These are phyloP conservation scores for Torymus tubicola DNA, from an alignment of 2,888 invertebrate genomes.

Conservation along the genomic window DNA sequence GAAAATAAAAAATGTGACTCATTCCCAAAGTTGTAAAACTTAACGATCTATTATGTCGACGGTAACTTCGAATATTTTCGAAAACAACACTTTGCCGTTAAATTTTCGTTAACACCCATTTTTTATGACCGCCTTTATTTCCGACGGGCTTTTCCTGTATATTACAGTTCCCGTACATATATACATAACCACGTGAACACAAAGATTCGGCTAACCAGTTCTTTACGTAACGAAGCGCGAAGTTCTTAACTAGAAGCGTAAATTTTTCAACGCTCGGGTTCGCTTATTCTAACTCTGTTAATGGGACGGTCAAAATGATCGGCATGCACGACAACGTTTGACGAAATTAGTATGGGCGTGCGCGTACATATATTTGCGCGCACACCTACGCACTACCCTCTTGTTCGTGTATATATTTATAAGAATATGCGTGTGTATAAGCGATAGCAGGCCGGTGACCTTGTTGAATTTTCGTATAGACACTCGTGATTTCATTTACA, in stretches of 20 bases:
- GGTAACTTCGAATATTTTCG: no score
- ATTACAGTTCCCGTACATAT: no score
- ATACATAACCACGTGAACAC: no score
- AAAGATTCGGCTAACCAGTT: no score
- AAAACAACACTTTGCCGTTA: no score
- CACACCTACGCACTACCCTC: no score
- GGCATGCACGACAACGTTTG: constrained; percentile 22
- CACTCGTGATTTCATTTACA: not conserved
- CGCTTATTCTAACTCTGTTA: constrained; percentile 21
- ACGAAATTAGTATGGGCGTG: constrained; percentile 18
- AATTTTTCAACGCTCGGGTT: not conserved
- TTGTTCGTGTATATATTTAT: not conserved
- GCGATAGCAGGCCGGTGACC: constrained; percentile 12
- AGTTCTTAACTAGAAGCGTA: constrained; percentile 1
- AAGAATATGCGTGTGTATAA: not conserved
- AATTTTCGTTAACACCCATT: no score
- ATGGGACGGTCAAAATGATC: constrained; percentile 22
- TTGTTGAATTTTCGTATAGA: constrained; percentile 15
- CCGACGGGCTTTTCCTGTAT: no score
- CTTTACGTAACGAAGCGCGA: not conserved
- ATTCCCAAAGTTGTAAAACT: no score
- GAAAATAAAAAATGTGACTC: no score
- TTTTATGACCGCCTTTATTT: no score
- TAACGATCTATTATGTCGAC: no score
- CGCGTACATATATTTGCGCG: not conserved